Conservation (phyloP, 1,140 invertebrate species). For the Hestina assimilis region DNA sequence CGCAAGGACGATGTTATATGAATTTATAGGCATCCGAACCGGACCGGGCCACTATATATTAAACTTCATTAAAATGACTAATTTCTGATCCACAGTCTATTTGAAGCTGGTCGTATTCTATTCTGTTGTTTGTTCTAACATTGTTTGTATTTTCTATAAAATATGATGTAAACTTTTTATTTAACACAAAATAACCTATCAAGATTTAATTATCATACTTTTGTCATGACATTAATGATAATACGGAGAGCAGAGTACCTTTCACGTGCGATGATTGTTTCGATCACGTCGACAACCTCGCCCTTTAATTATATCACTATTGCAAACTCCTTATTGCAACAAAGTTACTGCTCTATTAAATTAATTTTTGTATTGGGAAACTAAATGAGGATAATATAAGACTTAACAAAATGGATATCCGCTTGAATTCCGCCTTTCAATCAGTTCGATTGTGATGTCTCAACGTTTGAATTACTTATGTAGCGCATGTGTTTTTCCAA, state of each 20-base stretch:
- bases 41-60: slow-evolving; percentile 13
- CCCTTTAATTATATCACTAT: slow-evolving; percentile 32
- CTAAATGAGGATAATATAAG: not conserved
- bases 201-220: not conserved
- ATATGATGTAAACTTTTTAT: too few species aligned
- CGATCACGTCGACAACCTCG: slow-evolving; percentile 30
- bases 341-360: slow-evolving; percentile 3
- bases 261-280: slow-evolving; percentile 33
- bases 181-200: too few species aligned
- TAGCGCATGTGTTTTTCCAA: too few species aligned
- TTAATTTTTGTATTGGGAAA: slow-evolving; percentile 9
- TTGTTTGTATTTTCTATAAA: not conserved
- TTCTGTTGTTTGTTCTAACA: too few species aligned
- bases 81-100: slow-evolving; percentile 1
- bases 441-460: too few species aligned
- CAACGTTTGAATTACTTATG: too few species aligned
- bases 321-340: slow-evolving; percentile 16
- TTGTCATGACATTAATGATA: slow-evolving; percentile 5
- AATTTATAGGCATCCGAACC: slow-evolving; percentile 28
- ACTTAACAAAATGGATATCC: not conserved
- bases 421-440: too few species aligned
- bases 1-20: slow-evolving; percentile 68
- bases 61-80: slow-evolving; percentile 12
- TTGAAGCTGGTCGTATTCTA: too few species aligned
- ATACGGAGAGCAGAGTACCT: slow-evolving; percentile 11